phyloP scores from a whole-genome alignment of 2,797 vertebrate species.

The Peromyscus melanophrys region DNA sequence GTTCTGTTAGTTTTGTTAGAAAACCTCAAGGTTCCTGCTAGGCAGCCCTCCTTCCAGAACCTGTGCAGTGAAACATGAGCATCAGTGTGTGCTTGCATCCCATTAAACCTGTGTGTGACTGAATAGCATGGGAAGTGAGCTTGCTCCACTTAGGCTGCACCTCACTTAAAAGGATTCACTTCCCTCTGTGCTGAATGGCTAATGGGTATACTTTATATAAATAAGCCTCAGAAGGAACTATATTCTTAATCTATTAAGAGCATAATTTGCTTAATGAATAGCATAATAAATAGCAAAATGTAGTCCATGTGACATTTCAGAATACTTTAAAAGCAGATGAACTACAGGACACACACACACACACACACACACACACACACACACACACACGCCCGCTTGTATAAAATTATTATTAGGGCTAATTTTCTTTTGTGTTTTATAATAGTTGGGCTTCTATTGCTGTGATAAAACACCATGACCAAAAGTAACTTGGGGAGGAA shows the following conservation, averaged over 20 bases:
- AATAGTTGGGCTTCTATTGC: background rate
- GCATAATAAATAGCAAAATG: background rate
- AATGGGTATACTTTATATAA: constrained; percentile 42
- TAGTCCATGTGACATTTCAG: constrained; percentile 6
- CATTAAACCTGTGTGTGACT: background rate
- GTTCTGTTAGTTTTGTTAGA: constrained; percentile 47
- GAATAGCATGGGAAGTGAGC: background rate
- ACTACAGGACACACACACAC: background rate
- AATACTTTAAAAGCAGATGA: constrained; percentile 10
- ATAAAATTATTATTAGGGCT: background rate
- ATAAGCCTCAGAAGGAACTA: background rate
- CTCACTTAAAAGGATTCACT: background rate
- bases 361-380: background rate
- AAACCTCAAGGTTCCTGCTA: background rate
- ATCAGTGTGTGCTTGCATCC: background rate
- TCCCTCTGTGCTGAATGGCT: constrained; percentile 18
- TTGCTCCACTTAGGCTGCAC: background rate
- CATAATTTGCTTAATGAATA: constrained; percentile 23
- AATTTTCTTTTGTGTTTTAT: constrained; percentile 32
- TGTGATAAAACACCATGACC: background rate
- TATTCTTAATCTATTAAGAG: background rate
- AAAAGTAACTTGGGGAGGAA: background rate
- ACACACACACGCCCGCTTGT: background rate
- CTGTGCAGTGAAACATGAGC: background rate
- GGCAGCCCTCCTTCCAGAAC: constrained; percentile 3